These are phyloP conservation scores for Myotis findleyi DNA, from an alignment of 2,797 vertebrate species.

Conservation along the genomic window DNA sequence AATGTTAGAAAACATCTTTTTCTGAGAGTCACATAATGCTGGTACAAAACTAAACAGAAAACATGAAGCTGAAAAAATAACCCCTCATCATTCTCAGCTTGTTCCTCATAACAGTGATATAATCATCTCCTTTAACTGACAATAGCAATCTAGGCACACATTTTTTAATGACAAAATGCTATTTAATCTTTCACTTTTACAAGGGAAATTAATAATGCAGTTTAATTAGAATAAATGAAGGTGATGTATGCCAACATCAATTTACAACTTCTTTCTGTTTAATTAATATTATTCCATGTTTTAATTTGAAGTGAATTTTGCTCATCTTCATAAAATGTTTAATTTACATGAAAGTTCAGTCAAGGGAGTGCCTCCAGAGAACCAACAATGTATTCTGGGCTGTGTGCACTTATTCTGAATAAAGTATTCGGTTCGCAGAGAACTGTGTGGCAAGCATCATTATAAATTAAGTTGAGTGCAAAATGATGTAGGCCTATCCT, in stretches of 20 bases:
- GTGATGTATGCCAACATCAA: constrained; percentile 80
- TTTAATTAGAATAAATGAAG: constrained; percentile 82
- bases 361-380: constrained; percentile 73
- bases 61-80: background rate
- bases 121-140: constrained; percentile 60
- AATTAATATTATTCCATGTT: constrained; percentile 84
- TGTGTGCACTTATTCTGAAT: constrained; percentile 34
- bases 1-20: background rate
- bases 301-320: constrained; percentile 83
- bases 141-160: constrained; percentile 43
- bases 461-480: constrained; percentile 30
- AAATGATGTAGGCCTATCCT: background rate
- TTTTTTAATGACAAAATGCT: constrained; percentile 63
- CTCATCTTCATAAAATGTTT: constrained; percentile 79
- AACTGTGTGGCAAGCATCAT: background rate
- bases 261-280: constrained; percentile 82
- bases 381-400: constrained; percentile 72
- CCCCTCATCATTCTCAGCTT: constrained; percentile 52
- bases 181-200: constrained; percentile 76
- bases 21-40: background rate
- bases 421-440: constrained; percentile 26
- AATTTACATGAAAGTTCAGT: constrained; percentile 83
- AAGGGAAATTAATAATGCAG: constrained; percentile 77
- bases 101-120: constrained; percentile 61
- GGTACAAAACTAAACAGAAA: background rate